Evolutionary conservation across 2,888 invertebrate species (phyloP).

Genomic region (Holacanthella duospinosa): DNA sequence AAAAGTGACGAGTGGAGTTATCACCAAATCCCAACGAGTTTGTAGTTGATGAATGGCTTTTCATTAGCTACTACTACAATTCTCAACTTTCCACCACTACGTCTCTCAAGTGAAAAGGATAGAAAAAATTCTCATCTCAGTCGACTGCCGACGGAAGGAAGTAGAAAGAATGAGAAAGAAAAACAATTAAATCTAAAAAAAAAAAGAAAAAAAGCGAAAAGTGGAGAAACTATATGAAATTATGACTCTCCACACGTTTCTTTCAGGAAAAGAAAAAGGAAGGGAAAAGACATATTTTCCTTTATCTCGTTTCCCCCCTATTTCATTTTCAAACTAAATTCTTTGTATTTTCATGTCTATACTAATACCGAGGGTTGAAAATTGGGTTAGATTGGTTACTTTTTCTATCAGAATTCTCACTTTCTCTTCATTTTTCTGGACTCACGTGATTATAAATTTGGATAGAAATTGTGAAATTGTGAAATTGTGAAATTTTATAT

Average conservation of each 20-base stretch:
- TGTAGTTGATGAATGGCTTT: background rate
- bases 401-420: background rate
- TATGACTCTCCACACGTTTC: background rate
- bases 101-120: too few relatives aligned
- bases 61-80: background rate
- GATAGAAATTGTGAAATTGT: too few relatives aligned
- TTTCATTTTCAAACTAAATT: background rate
- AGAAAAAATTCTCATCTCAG: background rate
- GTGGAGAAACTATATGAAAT: background rate
- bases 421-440: background rate
- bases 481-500: too few relatives aligned
- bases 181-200: background rate
- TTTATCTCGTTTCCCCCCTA: background rate
- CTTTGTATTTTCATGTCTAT: background rate
- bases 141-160: background rate
- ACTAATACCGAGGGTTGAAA: background rate
- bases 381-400: background rate
- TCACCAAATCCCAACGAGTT: background rate
- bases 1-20: background rate
- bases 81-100: too few relatives aligned
- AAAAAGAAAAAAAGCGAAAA: background rate
- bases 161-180: background rate
- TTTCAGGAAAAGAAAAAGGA: background rate
- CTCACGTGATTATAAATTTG: background rate
- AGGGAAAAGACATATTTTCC: background rate